These are phyloP conservation scores for Coendou prehensilis DNA, from an alignment of 2,797 vertebrate species.

Conservation along the genomic window DNA sequence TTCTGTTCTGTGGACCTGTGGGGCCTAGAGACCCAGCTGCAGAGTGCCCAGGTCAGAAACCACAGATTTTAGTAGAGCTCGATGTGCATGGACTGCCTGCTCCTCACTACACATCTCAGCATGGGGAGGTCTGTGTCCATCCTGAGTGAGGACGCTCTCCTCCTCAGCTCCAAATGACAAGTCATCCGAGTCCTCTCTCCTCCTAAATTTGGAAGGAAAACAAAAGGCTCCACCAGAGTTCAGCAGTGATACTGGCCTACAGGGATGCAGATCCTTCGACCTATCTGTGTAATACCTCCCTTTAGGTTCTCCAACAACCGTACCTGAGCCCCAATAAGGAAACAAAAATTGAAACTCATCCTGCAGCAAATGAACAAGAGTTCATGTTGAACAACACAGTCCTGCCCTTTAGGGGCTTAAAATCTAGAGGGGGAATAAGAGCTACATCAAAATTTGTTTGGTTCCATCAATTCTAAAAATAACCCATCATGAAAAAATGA, in stretches of 20 bases:
- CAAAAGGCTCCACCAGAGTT: not conserved
- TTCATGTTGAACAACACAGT: not conserved
- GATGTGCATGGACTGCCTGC: not conserved
- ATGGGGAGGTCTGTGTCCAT: not conserved
- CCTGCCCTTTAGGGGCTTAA: not conserved
- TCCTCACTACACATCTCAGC: not conserved
- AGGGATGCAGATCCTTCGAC: not conserved
- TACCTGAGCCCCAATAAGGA: not conserved
- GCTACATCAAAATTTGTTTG: not conserved
- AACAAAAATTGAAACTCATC: not conserved
- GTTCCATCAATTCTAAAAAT: constrained; percentile 40
- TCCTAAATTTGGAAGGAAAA: not conserved
- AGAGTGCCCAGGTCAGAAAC: not conserved
- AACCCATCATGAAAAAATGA: not conserved
- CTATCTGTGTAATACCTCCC: not conserved
- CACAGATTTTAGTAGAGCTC: not conserved
- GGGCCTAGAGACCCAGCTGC: not conserved
- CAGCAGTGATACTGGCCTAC: not conserved
- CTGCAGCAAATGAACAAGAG: not conserved
- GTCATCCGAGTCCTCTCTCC: not conserved
- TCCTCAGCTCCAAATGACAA: not conserved
- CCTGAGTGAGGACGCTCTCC: not conserved
- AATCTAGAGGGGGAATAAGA: not conserved
- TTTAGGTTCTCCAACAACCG: not conserved
- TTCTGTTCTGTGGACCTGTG: not conserved